Evolutionary conservation across 2,113 vertebrate species (phyloP).

Genomic region (Bettongia penicillata): DNA sequence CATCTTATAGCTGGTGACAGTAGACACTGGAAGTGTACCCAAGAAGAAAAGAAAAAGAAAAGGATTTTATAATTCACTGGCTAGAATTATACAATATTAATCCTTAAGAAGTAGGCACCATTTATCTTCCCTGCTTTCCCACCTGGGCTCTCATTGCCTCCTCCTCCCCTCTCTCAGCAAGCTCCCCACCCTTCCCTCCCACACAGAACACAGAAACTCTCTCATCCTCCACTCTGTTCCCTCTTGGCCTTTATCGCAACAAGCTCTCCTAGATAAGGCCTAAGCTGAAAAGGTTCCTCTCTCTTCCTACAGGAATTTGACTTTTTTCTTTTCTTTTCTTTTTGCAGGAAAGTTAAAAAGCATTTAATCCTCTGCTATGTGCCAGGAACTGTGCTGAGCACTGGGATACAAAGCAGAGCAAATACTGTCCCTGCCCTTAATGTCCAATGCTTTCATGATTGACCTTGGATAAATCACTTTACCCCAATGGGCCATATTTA

Average conservation of each 20-base stretch:
- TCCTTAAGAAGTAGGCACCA: not conserved
- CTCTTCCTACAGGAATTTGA: not conserved
- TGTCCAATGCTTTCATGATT: not conserved
- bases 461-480: not conserved
- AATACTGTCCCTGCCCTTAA: not conserved
- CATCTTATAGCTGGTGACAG: not conserved
- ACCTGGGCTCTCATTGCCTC: not conserved
- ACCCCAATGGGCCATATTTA: not conserved
- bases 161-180: not conserved
- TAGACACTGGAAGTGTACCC: not conserved
- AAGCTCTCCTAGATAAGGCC: not conserved
- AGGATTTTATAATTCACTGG: not conserved
- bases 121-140: not conserved
- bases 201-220: not conserved
- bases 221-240: not conserved
- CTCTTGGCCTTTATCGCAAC: not conserved
- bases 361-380: not conserved
- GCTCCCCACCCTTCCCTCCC: not conserved
- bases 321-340: not conserved
- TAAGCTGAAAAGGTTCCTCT: not conserved
- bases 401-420: not conserved
- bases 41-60: not conserved
- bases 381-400: not conserved
- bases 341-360: not conserved
- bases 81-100: not conserved